Base-by-base conservation (phyloP, 2,113 vertebrate genomes). In the Hemibagrus wyckioides region DNA sequence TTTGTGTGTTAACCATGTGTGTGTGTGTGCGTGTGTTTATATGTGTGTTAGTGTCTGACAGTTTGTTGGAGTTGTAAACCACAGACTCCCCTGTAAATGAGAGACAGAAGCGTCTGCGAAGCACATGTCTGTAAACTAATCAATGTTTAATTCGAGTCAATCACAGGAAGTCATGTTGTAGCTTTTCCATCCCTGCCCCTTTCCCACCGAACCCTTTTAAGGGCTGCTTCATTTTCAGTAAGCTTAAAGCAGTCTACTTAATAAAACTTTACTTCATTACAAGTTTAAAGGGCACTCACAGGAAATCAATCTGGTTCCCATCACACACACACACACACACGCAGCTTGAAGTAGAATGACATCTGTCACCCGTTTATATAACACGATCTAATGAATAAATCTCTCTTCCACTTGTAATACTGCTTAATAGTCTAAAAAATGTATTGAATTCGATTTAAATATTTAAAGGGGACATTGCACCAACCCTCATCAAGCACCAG, bases 241-340 rank as follows among this genome's bases (percentile, higher is more conserved):
- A n/a, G 67, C 63, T 61, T 75, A 80, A 82, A 71, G 67, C 33
- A 61, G 67, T 82, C 65, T 67, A 39, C 54, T 87, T 82, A 82
- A 63, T 87, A 75, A 73, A 76, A 59, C 80, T 87, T 61, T 36
- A 61, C 39, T 87, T 50, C 56, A 75, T 82, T 75, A 50, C 67
- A 82, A 81, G 54, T 61, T 86, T 87, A 87, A 82, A 76, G 19
- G 41, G 48, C 80, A 56, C 63, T 57, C 67, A 33, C 52, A 87
- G 85, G 85, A 87, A 87, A 73, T 87, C 48, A 7, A 33, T 82
- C 41, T 82, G 25, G 41, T 17, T 86, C 41, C 21, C 4, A 17
- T 23, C 23, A 77, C n/a, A 63, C 84, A 77, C 50, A 39, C 36
- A 50, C 3, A 21, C 36, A n/a, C 75, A 50, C 75, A 77, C 44